phyloP scores from a whole-genome alignment of 2,888 invertebrate genomes.

The Podabrus alpinus region DNA sequence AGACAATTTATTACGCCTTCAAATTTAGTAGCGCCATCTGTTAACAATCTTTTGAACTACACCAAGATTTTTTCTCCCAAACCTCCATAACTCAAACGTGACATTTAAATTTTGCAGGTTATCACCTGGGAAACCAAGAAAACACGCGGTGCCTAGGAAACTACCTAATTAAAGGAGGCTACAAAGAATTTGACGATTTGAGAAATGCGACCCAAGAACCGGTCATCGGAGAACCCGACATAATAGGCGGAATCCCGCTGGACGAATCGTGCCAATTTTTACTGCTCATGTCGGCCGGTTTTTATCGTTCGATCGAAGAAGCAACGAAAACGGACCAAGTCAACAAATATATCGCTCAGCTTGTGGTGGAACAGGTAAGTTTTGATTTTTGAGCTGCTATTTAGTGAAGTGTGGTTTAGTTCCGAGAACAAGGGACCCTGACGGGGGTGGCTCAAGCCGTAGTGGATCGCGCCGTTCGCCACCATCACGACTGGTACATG shows the following conservation, averaged over 20 bases:
- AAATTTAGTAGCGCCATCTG: too few species aligned
- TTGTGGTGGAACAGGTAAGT: slow-evolving; percentile 74
- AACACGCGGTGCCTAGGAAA: slow-evolving; percentile 88
- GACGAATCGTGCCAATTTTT: slow-evolving; percentile 83
- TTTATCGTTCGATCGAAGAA: slow-evolving; percentile 83
- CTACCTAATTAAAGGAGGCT: slow-evolving; percentile 83
- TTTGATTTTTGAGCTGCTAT: neutral
- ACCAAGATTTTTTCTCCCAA: too few species aligned
- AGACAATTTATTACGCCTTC: too few species aligned
- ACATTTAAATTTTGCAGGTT: slow-evolving; percentile 56
- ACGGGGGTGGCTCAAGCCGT: slow-evolving; percentile 85
- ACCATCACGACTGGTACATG: slow-evolving; percentile 79
- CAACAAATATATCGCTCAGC: slow-evolving; percentile 78
- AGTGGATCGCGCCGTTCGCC: slow-evolving; percentile 80
- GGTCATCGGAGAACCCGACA: slow-evolving; percentile 81
- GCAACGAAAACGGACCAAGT: slow-evolving; percentile 77
- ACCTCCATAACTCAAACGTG: too few species aligned
- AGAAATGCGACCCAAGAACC: slow-evolving; percentile 74
- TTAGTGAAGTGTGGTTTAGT: slow-evolving; percentile 55
- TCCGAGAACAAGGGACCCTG: slow-evolving; percentile 76
- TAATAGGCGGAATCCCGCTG: slow-evolving; percentile 77
- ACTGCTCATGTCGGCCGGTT: slow-evolving; percentile 82
- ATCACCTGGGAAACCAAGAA: slow-evolving; percentile 76
- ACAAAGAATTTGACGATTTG: slow-evolving; percentile 80
- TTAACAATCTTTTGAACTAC: too few species aligned